phyloP scores from a whole-genome alignment of 2,797 vertebrate species.

The Rhynchonycteris naso region DNA sequence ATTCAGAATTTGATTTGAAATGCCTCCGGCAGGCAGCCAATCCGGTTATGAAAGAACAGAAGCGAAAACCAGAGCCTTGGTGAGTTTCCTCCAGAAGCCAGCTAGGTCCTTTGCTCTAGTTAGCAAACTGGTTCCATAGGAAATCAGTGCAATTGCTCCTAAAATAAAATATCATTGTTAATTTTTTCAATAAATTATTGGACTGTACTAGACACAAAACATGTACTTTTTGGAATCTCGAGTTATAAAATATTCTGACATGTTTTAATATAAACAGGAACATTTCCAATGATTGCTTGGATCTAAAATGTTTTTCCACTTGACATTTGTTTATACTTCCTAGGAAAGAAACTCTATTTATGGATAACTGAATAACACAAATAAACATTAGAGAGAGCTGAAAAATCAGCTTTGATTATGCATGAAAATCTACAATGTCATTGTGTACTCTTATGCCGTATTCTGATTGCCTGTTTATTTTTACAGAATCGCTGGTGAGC shows the following conservation, averaged over 20 bases:
- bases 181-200: conserved; percentile 85
- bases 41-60: conserved; percentile 76
- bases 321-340: conserved; percentile 96
- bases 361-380: conserved; percentile 96
- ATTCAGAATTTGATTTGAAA: conserved; percentile 81
- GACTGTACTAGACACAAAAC: conserved; percentile 84
- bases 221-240: conserved; percentile 86
- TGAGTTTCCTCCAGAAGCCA: conserved; percentile 66
- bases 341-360: conserved; percentile 97
- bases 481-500: conserved; percentile 93
- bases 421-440: conserved; percentile 94
- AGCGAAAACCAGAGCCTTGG: conserved; percentile 69
- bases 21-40: conserved; percentile 74
- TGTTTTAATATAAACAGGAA: conserved; percentile 97
- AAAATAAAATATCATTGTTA: conserved; percentile 80
- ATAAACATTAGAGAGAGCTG: conserved; percentile 95
- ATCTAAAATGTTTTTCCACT: conserved; percentile 93
- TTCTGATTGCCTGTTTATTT: conserved; percentile 99
- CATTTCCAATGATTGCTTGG: conserved; percentile 92
- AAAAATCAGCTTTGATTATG: conserved; percentile 98
- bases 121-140: conserved; percentile 71
- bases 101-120: conserved; percentile 57
- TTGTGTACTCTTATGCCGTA: conserved; percentile 94
- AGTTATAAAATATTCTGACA: conserved; percentile 91
- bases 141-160: conserved; percentile 75